phyloP scores from a whole-genome alignment of 2,888 invertebrate genomes.

The Hoplodrina ambigua region DNA sequence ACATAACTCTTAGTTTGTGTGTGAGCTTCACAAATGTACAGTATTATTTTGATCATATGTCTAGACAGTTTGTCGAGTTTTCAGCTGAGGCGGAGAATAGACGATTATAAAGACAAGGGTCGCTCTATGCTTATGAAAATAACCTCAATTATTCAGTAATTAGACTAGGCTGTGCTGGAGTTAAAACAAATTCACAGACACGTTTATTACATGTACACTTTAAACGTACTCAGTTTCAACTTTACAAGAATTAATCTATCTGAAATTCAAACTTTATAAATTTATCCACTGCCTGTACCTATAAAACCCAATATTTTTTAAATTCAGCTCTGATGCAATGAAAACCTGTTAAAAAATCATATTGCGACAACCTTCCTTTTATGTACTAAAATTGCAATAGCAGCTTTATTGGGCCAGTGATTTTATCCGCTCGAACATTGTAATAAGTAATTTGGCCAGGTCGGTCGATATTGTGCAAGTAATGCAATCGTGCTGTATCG shows the following conservation, averaged over 20 bases:
- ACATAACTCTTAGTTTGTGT: conserved; percentile 42
- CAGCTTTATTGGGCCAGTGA: conserved; percentile 62
- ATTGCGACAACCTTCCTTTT: conserved; percentile 43
- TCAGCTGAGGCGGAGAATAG: conserved; percentile 61
- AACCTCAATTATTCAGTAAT: conserved; percentile 55
- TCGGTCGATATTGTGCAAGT: conserved; percentile 72
- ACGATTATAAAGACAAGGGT: conserved; percentile 77
- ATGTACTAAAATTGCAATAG: conserved; percentile 49
- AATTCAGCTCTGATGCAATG: conserved; percentile 2
- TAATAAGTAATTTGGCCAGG: conserved; percentile 71
- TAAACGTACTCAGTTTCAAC: conserved; percentile 13
- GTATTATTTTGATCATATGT: conserved; percentile 62
- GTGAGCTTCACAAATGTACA: conserved; percentile 46
- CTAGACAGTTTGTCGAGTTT: conserved; percentile 53
- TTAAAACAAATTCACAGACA: conserved; percentile 23
- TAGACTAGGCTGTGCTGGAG: conserved; percentile 20
- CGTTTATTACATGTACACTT: conserved; percentile 12
- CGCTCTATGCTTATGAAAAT: conserved; percentile 60
- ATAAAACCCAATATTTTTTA: conserved; percentile 1
- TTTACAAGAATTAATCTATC: conserved; percentile 23
- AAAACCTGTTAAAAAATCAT: conserved; percentile 20
- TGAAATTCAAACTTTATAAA: conserved; percentile 27
- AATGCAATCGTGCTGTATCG: conserved; percentile 76
- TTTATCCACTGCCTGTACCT: neutral
- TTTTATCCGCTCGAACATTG: conserved; percentile 68